These are phyloP conservation scores for honey bee (Apis mellifera) DNA, from an alignment of 1,140 invertebrate genomes.

Conservation along the genomic window Amel_HAv3.1 CM009944.2:4103501-4104000, in stretches of 20 bases:
- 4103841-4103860: background rate
- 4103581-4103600: background rate
- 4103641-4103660: background rate
- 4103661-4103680: conserved; percentile 11
- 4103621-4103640: background rate
- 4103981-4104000: no score
- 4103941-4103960: no score
- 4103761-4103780: no score
- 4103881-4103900: no score
- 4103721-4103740: no score
- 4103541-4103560: conserved; percentile 1
- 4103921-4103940: no score
- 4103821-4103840: no score
- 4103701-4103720: background rate
- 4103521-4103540: background rate
- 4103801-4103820: no score
- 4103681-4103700: background rate
- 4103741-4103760: background rate
- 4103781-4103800: no score
- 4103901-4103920: no score
- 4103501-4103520: conserved; percentile 3
- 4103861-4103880: background rate
- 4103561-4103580: conserved; percentile 21
- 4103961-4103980: no score
- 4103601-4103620: conserved; percentile 1